These are phyloP conservation scores for Archaeoteleia sp. DNA, from an alignment of 2,888 invertebrate species.

Conservation along the genomic window DNA sequence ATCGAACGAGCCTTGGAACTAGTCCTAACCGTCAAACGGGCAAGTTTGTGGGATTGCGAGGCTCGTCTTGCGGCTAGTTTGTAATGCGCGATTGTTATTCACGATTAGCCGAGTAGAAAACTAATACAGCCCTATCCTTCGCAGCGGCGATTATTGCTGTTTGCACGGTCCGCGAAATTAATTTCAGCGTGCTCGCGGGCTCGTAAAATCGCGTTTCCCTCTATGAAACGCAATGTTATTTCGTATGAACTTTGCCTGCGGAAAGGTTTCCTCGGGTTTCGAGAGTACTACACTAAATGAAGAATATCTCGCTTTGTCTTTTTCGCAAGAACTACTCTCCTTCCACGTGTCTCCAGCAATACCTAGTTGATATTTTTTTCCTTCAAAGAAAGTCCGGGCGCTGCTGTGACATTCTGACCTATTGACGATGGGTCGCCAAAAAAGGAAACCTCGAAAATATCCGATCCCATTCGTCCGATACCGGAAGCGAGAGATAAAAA, in stretches of 20 bases:
- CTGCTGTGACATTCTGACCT: too few species aligned
- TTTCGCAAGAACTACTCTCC: slow-evolving; percentile 17
- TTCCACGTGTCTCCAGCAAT: slow-evolving; percentile 6
- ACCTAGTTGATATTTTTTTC: background rate
- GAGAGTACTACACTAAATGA: too few species aligned
- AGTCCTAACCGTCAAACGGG: too few species aligned
- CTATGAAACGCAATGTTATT: slow-evolving; percentile 36
- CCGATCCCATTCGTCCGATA: background rate
- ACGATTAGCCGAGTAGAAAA: slow-evolving; percentile 63
- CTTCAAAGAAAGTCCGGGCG: too few species aligned
- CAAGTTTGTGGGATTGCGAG: background rate
- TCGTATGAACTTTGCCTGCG: slow-evolving; percentile 27
- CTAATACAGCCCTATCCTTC: slow-evolving; percentile 49
- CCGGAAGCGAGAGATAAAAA: slow-evolving; percentile 30
- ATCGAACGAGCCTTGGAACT: too few species aligned
- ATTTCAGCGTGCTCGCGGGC: slow-evolving; percentile 50
- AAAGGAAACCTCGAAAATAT: slow-evolving; percentile 16
- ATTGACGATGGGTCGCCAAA: slow-evolving; percentile 1
- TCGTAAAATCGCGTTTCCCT: slow-evolving; percentile 45
- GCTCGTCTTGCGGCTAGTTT: slow-evolving; percentile 26
- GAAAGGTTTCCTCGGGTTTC: too few species aligned
- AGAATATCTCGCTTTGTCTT: slow-evolving; percentile 40
- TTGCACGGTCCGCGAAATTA: slow-evolving; percentile 49
- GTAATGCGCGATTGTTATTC: slow-evolving; percentile 56
- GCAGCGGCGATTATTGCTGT: slow-evolving; percentile 45